phyloP scores from a whole-genome alignment of 2,113 vertebrate genomes.

The Platysteira castanea region DNA sequence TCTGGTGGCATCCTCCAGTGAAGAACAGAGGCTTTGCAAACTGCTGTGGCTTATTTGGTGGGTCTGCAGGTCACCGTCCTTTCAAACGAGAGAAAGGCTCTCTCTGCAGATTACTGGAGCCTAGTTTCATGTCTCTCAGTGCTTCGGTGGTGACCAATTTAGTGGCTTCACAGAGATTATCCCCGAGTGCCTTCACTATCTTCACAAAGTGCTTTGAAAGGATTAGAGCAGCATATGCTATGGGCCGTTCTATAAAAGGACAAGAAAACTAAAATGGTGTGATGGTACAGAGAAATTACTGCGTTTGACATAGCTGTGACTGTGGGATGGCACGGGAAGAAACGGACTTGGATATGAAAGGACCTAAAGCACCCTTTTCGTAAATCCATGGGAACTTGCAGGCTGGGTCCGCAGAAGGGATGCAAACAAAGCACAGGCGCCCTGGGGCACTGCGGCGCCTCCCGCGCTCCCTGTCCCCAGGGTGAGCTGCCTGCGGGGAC shows the following conservation, averaged over 20 bases:
- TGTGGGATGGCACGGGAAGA: background rate
- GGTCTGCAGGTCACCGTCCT: background rate
- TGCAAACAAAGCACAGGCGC: accelerated
- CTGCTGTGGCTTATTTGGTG: background rate
- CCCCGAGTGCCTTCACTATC: background rate
- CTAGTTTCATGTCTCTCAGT: background rate
- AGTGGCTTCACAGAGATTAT: background rate
- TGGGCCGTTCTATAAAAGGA: background rate
- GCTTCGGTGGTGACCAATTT: background rate
- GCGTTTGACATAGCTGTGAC: background rate
- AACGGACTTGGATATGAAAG: background rate
- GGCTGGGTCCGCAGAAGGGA: background rate
- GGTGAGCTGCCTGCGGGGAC: background rate
- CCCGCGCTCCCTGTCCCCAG: background rate
- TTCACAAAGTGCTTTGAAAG: background rate
- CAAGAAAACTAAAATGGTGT: background rate
- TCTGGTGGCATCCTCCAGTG: background rate
- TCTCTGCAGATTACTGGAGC: background rate
- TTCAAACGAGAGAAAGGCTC: background rate
- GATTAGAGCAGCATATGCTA: background rate
- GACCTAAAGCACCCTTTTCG: background rate
- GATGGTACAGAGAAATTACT: background rate
- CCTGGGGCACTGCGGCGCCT: background rate
- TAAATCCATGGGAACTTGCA: background rate
- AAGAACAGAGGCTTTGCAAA: background rate